A percentile compares a stretch with the other conserved stretches of the same genome.
These are phyloP conservation scores for Diplosoma virens DNA, from an alignment of 23 tunicate genomes.

Conservation along the genomic window DNA sequence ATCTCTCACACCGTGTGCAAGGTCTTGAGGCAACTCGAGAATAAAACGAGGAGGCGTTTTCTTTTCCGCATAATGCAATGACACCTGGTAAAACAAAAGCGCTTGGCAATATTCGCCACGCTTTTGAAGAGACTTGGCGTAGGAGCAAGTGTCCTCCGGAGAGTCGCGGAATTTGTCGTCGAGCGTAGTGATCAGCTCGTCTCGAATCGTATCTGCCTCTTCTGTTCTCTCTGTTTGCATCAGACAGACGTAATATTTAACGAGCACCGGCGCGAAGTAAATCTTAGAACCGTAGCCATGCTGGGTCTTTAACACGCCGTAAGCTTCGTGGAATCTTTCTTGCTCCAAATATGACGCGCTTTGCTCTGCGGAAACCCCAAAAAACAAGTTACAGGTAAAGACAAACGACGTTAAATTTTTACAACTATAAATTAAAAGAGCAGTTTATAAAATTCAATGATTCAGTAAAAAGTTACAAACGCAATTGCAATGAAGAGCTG, in stretches of 20 bases:
- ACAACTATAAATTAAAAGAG: no score
- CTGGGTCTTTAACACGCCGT: background rate
- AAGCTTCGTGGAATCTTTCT: background rate
- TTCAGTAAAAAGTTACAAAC: no score
- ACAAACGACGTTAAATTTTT: no score
- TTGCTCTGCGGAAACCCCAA: no score
- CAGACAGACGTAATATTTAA: background rate
- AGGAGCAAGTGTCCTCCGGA: background rate
- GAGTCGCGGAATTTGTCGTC: background rate
- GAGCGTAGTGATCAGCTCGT: background rate
- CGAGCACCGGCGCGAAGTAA: constrained; percentile 2
- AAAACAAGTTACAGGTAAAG: no score
- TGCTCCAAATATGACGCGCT: background rate
- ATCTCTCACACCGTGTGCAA: no score
- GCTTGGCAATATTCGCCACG: background rate
- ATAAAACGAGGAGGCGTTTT: background rate
- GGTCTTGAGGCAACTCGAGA: no score
- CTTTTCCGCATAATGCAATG: background rate
- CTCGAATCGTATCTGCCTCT: background rate
- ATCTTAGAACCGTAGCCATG: background rate
- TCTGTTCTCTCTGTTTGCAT: background rate
- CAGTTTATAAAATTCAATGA: no score
- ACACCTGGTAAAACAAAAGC: background rate
- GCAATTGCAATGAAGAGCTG: no score
- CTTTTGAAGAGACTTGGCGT: background rate